phyloP scores from a whole-genome alignment of 2,888 invertebrate species.

The Dioctria linearis region DNA sequence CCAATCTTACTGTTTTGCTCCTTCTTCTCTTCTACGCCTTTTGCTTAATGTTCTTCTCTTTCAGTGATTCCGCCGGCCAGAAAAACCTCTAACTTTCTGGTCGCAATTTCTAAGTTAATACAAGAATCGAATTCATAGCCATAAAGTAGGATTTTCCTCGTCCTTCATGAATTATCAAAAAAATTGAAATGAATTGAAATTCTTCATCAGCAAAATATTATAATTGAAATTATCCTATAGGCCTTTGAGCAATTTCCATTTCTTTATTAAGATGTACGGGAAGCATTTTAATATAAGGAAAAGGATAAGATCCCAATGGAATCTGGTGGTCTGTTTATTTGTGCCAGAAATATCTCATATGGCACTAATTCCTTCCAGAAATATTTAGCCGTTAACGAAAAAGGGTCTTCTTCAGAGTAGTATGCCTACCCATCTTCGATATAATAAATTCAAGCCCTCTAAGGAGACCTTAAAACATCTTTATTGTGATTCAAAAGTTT shows the following conservation, averaged over 20 bases:
- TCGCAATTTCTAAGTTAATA: too few species aligned
- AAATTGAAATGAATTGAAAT: too few species aligned
- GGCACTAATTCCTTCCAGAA: neutral
- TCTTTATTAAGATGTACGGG: neutral
- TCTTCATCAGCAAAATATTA: neutral
- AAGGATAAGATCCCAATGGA: neutral
- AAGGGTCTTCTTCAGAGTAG: neutral
- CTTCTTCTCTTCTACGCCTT: too few species aligned
- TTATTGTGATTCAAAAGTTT: slow-evolving; percentile 13
- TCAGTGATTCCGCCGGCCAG: too few species aligned
- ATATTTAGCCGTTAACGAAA: neutral
- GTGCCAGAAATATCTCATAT: neutral
- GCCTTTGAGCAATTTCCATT: neutral
- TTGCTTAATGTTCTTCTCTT: too few species aligned
- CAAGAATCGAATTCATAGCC: too few species aligned
- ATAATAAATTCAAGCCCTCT: neutral
- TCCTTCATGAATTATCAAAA: too few species aligned
- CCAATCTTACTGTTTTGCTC: too few species aligned
- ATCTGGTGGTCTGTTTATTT: neutral
- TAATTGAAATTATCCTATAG: neutral
- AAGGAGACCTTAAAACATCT: neutral
- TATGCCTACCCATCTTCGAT: neutral
- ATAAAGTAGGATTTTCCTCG: too few species aligned
- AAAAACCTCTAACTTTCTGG: too few species aligned
- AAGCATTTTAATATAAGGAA: neutral